A percentile compares a stretch with the other conserved stretches of the same genome.
These are phyloP conservation scores for Aix galericulata DNA, from an alignment of 2,113 vertebrate species.

Conservation along the genomic window DNA sequence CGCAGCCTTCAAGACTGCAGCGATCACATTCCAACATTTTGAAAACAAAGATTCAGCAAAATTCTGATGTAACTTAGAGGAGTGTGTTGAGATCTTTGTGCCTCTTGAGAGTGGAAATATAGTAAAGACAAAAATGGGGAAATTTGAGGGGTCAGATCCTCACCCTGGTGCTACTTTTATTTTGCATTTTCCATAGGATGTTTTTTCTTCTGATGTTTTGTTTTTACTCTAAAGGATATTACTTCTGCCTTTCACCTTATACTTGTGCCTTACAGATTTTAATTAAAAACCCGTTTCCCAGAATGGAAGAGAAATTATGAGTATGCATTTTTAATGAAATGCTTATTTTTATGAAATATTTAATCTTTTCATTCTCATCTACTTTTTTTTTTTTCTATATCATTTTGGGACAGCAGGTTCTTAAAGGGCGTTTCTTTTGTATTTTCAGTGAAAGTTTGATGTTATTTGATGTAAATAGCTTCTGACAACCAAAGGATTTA, in stretches of 20 bases:
- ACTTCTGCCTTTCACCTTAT: constrained; percentile 16
- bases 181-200: not conserved
- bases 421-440: constrained; percentile 35
- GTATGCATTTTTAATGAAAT: constrained; percentile 53
- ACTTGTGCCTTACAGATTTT: constrained; percentile 16
- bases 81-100: not conserved
- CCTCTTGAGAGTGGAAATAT: not conserved
- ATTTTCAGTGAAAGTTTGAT: constrained; percentile 30
- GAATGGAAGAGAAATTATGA: constrained; percentile 22
- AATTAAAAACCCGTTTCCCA: constrained; percentile 38
- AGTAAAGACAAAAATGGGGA: not conserved
- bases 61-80: not conserved
- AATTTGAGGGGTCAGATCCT: not conserved
- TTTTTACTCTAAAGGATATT: not conserved
- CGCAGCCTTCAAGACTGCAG: not conserved
- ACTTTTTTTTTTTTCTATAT: constrained; percentile 43
- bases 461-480: constrained; percentile 40
- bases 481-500: constrained; percentile 28
- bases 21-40: not conserved
- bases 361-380: constrained; percentile 22
- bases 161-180: not conserved
- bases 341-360: constrained; percentile 63
- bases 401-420: constrained; percentile 26
- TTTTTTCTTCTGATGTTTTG: not conserved
- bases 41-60: not conserved